Evolutionary conservation across 2,888 invertebrate genomes (phyloP).

Genomic region (Yponomeuta malinellus): DNA sequence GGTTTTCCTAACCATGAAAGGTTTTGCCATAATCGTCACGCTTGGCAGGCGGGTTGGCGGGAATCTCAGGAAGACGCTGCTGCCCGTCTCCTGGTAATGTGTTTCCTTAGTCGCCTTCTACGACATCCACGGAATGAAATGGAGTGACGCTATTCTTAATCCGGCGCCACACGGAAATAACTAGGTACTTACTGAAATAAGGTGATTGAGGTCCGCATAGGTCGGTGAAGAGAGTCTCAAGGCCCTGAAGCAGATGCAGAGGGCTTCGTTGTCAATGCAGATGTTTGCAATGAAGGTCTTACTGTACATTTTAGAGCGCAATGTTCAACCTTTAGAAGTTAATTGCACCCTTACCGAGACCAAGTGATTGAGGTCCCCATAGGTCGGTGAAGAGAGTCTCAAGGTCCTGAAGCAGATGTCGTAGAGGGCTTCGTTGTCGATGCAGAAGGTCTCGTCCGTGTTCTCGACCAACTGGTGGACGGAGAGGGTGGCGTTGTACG

Average conservation of each 20-base stretch:
- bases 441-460: slow-evolving; percentile 91
- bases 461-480: slow-evolving; percentile 91
- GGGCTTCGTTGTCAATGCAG: slow-evolving; percentile 92
- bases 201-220: slow-evolving; percentile 93
- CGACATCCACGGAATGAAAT: too few species aligned
- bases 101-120: too few species aligned
- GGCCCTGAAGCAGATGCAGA: slow-evolving; percentile 93
- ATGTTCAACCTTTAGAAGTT: too few species aligned
- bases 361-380: slow-evolving; percentile 93
- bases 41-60: too few species aligned
- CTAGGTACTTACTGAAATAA: slow-evolving; percentile 79
- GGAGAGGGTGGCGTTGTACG: slow-evolving; percentile 91
- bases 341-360: slow-evolving; percentile 77
- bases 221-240: slow-evolving; percentile 88
- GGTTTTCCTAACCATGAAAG: too few species aligned
- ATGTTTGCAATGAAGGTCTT: slow-evolving; percentile 29
- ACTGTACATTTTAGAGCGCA: too few species aligned
- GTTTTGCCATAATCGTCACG: too few species aligned
- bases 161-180: too few species aligned
- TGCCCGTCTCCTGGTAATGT: too few species aligned
- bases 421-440: slow-evolving; percentile 92
- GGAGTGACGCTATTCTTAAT: too few species aligned
- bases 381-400: slow-evolving; percentile 87
- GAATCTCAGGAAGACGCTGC: too few species aligned
- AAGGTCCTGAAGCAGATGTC: slow-evolving; percentile 93